Base-by-base conservation (phyloP, 1,140 invertebrate genomes). In the Ctenoplectra terminalis region DNA sequence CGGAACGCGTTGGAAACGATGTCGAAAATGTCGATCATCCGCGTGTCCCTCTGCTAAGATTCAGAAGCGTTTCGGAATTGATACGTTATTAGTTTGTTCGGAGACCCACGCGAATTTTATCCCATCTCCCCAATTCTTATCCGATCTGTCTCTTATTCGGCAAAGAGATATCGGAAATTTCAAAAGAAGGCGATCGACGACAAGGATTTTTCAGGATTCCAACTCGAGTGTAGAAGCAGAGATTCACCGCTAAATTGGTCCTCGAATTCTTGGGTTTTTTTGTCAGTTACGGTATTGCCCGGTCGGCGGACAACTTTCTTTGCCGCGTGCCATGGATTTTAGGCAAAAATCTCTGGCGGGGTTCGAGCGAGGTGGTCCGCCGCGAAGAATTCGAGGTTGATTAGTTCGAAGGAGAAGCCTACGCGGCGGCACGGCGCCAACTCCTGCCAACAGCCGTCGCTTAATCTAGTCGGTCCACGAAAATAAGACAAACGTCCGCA, bases 301-400 rank as follows among this genome's bases (percentile, higher is more conserved):
- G 66, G 81, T 58, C 82, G 71, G 52, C 82, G 67, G 71, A 81
- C 86, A 76, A 84, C 82, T 87, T 87, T 87, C 86, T 87, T 87
- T 84, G 86, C 85, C 86, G 85, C 82, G 83, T 87, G 70, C 86
- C 85, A 87, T 61, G 78, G 58, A 87, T 87, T 87, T 87, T 87
- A 70, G 85, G 74, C 56, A 76, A 82, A 74, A 87, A 64, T 87
- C 82, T 66, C 37, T 60, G 60, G 29, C 48, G 64, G 48, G 26
- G 78, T 56, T 76, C 86, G 77, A 87, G 85, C 85, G 73, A 87
- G 86, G 86, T 84, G 85, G 86, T 87, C 82, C 72, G 34, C 58
- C 48, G 76, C 83, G 48, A 78, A 79, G 84, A 84, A 89, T 80
- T 20, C 82, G 77, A 52, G 26, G 23, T 50, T 75, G 79, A 81